phyloP scores from a whole-genome alignment of 2,113 vertebrate genomes.

The Pseudonaja textilis region DNA sequence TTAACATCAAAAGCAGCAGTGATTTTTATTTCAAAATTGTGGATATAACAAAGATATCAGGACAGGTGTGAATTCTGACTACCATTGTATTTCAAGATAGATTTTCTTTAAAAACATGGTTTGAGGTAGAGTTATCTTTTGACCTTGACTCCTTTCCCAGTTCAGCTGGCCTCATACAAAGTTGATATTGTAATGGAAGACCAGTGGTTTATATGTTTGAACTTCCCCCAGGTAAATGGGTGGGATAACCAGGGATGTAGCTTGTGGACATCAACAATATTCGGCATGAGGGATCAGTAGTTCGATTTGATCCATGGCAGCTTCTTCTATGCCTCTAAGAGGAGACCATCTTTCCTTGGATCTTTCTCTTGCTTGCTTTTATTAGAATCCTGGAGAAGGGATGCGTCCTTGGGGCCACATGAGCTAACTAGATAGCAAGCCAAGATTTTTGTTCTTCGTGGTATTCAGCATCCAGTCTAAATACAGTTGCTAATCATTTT shows the following conservation, averaged over 20 bases:
- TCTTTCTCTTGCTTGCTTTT: background rate
- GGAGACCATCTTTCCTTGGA: background rate
- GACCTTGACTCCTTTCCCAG: background rate
- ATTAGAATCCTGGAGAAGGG: background rate
- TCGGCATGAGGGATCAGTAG: background rate
- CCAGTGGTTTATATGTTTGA: background rate
- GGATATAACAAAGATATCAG: slow-evolving; percentile 36
- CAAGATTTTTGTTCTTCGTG: background rate
- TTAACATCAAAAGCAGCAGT: slow-evolving; percentile 45
- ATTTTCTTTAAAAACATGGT: background rate
- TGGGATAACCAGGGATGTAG: background rate
- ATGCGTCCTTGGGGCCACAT: background rate
- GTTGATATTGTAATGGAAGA: background rate
- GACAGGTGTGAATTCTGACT: slow-evolving; percentile 61
- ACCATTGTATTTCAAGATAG: background rate
- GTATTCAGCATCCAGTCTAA: background rate
- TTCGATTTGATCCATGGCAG: background rate
- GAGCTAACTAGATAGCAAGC: background rate
- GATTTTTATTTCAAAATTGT: slow-evolving; percentile 63
- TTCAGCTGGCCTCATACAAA: background rate
- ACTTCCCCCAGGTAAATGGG: background rate
- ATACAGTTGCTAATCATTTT: background rate
- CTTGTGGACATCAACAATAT: background rate
- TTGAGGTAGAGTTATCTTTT: background rate
- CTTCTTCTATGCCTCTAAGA: background rate